Evolutionary conservation across 53 echinoderm and acorn worm species (phyloP), one percentile per base, ranked within the genome.

Genomic region (Stichopus horrens): DNA sequence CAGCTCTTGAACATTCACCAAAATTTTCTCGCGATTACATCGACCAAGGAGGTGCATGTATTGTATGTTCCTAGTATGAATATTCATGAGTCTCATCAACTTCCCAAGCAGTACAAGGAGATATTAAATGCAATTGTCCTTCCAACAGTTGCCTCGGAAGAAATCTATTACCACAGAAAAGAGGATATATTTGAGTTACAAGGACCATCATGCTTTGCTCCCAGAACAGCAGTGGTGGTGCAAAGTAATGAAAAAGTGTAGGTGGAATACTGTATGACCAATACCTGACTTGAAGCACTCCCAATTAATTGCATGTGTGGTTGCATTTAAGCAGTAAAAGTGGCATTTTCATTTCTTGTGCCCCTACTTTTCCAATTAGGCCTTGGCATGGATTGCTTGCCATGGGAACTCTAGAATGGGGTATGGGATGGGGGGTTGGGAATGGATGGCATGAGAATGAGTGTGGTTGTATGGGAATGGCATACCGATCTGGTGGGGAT

Each of bases 121-220:
- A 67, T 59, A 7, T 53, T 68, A 18, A 67, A 85, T 65, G 63
- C 71, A 0, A 67, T 52, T 52, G 21, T 85, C 14, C 85, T 85
- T 4, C 85, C 85, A 9, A 65, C 85, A 52, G 65, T 85, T 5
- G 58, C 59, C 67, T 22, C 85, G 14, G 85, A 85, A 67, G 85
- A 85, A 67, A 85, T 85, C 7, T 85, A 85, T 67, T 85, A 63
- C 16, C 85, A 85, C 51, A 58, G 85, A 7, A 85, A 85, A 67
- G 65, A 85, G 57, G 85, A 85, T 52, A 85, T 85, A 10, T 67
- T 66, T 67, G 65, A 85, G 65, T 53, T 85, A 52, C 51, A 66
- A 21, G 85, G 85, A 7, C 85, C 85, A 52, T 65, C 66, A 2
- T 85, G 85, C 52, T 58, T 85, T 67, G 85, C 66, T 52, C 85